Evolutionary conservation across 2,113 vertebrate genomes (phyloP).

Genomic region (Tylochromis polylepis): DNA sequence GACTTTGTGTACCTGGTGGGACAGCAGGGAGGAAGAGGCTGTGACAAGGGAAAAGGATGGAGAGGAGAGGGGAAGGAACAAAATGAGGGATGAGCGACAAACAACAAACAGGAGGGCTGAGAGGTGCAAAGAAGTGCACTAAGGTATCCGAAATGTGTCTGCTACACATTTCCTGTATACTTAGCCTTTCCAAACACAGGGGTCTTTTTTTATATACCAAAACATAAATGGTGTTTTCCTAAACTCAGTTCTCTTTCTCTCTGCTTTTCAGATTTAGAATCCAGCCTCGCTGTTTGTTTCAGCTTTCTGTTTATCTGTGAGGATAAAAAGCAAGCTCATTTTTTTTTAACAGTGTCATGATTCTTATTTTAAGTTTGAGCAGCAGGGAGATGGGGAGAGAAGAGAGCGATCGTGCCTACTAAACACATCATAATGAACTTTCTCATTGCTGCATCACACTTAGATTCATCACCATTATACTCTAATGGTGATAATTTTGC

Average conservation of each 20-base stretch:
- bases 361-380: not conserved
- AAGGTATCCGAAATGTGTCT: slow-evolving; percentile 23
- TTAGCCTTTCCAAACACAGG: slow-evolving; percentile 25
- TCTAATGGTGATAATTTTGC: slow-evolving; percentile 31
- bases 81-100: not conserved
- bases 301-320: not conserved
- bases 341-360: not conserved
- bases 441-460: slow-evolving; percentile 19
- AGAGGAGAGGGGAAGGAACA: not conserved
- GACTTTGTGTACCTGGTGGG: slow-evolving; percentile 30
- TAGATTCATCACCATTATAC: slow-evolving; percentile 15
- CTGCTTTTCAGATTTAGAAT: not conserved
- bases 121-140: slow-evolving; percentile 14
- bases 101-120: not conserved
- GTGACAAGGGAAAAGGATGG: not conserved
- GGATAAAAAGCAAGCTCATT: not conserved
- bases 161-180: slow-evolving; percentile 22
- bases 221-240: not conserved
- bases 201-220: slow-evolving; percentile 27
- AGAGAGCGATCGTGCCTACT: not conserved
- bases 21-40: not conserved
- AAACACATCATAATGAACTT: slow-evolving; percentile 42
- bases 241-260: not conserved
- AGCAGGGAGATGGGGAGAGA: not conserved
- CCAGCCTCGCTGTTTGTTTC: not conserved